phyloP scores from a whole-genome alignment of 2,113 vertebrate species.

The Myodes glareolus region DNA sequence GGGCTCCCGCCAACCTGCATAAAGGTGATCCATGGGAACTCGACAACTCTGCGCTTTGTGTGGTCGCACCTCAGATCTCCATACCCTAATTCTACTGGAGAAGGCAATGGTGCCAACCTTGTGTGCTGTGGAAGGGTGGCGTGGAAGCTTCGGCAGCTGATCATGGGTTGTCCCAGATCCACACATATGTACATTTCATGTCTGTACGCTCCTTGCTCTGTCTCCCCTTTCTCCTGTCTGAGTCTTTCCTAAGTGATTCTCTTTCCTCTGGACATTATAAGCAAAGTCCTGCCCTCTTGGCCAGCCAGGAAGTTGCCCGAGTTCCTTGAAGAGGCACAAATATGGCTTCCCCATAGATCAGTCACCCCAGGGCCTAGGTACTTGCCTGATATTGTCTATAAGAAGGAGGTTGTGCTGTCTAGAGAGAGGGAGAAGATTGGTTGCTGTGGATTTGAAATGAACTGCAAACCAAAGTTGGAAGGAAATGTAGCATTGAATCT shows the following conservation, averaged over 20 bases:
- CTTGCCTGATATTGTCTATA: not conserved
- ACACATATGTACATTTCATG: not conserved
- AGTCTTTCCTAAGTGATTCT: not conserved
- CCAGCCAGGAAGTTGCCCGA: not conserved
- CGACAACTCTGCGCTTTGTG: not conserved
- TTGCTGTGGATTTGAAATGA: constrained; percentile 25
- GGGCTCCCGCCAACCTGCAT: not conserved
- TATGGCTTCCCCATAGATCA: not conserved
- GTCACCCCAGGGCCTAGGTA: not conserved
- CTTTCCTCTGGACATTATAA: not conserved
- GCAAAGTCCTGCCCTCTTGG: not conserved
- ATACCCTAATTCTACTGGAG: not conserved
- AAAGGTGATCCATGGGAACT: not conserved
- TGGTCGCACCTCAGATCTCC: not conserved
- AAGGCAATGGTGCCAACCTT: not conserved
- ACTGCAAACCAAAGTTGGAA: not conserved
- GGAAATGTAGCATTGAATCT: constrained; percentile 5
- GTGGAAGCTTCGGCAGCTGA: not conserved
- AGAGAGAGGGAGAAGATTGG: not conserved
- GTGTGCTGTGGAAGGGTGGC: not conserved
- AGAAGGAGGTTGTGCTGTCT: not conserved
- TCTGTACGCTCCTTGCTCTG: not conserved
- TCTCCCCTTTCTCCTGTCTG: not conserved
- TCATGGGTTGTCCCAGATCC: not conserved
- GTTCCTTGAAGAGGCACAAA: not conserved